Conservation (phyloP, 1,140 invertebrate genomes). For the honey bee (Apis mellifera) region Amel_HAv3.1 CM009940.2:9131501-9132000, state of each 20-base stretch:
- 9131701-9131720: not conserved
- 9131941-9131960: constrained; percentile 63
- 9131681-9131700: not conserved
- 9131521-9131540: not conserved
- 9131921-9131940: constrained; percentile 50
- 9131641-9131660: not conserved
- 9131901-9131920: constrained; percentile 64
- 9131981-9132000: not conserved
- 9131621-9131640: not conserved
- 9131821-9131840: too few species aligned
- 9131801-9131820: constrained; percentile 51
- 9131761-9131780: constrained; percentile 55
- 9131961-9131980: too few species aligned
- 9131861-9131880: constrained; percentile 38
- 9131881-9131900: constrained; percentile 62
- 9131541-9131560: not conserved
- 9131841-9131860: too few species aligned
- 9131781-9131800: constrained; percentile 53
- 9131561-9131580: too few species aligned
- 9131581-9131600: not conserved
- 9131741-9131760: constrained; percentile 57
- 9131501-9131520: not conserved
- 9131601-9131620: not conserved
- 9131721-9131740: constrained; percentile 10
- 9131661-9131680: not conserved